Conservation (phyloP, 2,888 invertebrate species). For the Petrolisthes cinctipes region DNA sequence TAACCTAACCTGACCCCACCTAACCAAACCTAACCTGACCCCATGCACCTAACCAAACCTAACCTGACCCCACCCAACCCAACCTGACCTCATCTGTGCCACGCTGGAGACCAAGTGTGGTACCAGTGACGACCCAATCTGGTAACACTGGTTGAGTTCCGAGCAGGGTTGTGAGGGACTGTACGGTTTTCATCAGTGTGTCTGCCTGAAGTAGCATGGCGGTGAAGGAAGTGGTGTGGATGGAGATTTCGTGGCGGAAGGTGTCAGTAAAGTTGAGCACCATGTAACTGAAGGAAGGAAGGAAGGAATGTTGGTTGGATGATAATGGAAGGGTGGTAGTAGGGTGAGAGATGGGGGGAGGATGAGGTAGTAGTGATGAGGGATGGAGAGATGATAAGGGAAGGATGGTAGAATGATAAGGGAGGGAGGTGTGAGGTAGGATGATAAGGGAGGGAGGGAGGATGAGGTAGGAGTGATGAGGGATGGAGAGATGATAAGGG, state of each 20-base stretch:
- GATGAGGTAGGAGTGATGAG: background rate
- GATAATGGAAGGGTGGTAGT: background rate
- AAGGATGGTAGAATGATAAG: too few relatives aligned
- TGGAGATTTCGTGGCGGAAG: slow-evolving; percentile 64
- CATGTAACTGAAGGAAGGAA: slow-evolving; percentile 35
- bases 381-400: background rate
- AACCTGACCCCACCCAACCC: too few relatives aligned
- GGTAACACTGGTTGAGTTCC: slow-evolving; percentile 66
- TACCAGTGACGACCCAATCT: slow-evolving; percentile 67
- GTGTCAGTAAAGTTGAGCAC: slow-evolving; percentile 66
- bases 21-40: too few relatives aligned
- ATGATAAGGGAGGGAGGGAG: background rate
- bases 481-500: too few relatives aligned
- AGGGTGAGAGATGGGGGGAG: background rate
- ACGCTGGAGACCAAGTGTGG: slow-evolving; percentile 66
- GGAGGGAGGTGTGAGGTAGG: too few relatives aligned
- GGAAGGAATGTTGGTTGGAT: background rate
- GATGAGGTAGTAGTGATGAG: background rate
- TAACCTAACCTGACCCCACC: too few relatives aligned
- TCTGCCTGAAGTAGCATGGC: slow-evolving; percentile 58
- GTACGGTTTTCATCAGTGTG: slow-evolving; percentile 65
- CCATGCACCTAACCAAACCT: too few relatives aligned
- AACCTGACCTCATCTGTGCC: slow-evolving; percentile 66
- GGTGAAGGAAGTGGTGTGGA: slow-evolving; percentile 52
- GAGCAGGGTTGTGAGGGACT: slow-evolving; percentile 55